Evolutionary conservation across 2,797 vertebrate species (phyloP), one percentile per base, ranked within the genome.

Genomic region (Psittacula derbiana): DNA sequence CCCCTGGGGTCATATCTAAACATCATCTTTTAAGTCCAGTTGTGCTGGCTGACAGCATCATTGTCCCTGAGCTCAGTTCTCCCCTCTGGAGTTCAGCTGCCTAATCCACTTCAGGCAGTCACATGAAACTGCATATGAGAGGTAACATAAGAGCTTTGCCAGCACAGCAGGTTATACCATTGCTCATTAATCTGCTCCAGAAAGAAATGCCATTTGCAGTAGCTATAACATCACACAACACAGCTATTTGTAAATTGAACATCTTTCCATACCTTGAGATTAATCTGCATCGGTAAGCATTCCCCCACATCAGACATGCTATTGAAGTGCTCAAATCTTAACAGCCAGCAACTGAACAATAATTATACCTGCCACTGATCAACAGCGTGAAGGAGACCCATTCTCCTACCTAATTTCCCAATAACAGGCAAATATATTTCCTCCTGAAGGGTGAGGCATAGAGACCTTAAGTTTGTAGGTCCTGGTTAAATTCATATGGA

Each of bases 31-130:
- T 44, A 87, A 72, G 11, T 33, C n/a, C 38, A 52, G n/a, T n/a
- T 80, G 31, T 49, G 44, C 9, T 58, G 43, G 8, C 4, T 62
- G 31, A 58, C 55, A 70, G 8, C 19, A 43, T 20, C 0, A 0
- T 19, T 15, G 10, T 60, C 19, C 41, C 27, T 21, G 18, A 60
- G 36, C 30, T 46, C 7, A 41, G 18, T 25, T 72, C 50, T 57
- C 21, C 33, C 25, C 15, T 90, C 61, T 25, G 28, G 31, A 38
- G 43, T 53, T 86, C 27, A 50, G 25, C 60, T 49, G 55, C 43
- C 44, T 76, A 31, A 80, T 65, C 8, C 46, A 61, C 41, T 40
- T 52, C 33, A 82, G 33, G 49, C 27, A 90, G 44, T 21, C 69
- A 83, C 60, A 31, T 24, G 23, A 64, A 84, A 71, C 11, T 41